Evolutionary conservation across 2,113 vertebrate genomes (phyloP).

Genomic region (Galeopterus variegatus): DNA sequence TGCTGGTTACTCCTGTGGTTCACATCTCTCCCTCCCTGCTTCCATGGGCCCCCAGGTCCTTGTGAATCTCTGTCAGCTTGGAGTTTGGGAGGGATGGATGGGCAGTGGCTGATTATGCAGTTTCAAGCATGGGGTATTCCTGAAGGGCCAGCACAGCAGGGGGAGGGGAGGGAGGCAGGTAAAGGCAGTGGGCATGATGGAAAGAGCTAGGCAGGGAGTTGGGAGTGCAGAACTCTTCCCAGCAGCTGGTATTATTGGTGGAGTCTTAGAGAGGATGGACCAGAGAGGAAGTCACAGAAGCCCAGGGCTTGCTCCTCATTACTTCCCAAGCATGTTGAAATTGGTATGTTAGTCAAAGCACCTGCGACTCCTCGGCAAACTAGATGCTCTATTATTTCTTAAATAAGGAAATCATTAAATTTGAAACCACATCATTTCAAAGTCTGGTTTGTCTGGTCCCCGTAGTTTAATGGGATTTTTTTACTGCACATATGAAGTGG

Average conservation of each 20-base stretch:
- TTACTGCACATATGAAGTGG: slow-evolving; percentile 72
- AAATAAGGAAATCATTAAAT: slow-evolving; percentile 77
- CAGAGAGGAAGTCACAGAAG: neutral
- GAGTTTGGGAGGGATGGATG: neutral
- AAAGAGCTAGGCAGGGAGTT: slow-evolving; percentile 41
- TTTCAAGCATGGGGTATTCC: neutral
- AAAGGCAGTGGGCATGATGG: slow-evolving; percentile 27
- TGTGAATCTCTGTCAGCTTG: slow-evolving; percentile 55
- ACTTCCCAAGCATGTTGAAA: slow-evolving; percentile 63
- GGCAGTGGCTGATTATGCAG: neutral
- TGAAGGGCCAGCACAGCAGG: neutral
- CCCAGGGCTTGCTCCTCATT: slow-evolving; percentile 26
- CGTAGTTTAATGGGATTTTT: slow-evolving; percentile 71
- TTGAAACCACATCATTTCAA: slow-evolving; percentile 76
- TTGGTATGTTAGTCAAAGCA: slow-evolving; percentile 67
- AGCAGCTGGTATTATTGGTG: slow-evolving; percentile 35
- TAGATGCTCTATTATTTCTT: slow-evolving; percentile 71
- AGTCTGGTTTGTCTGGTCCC: slow-evolving; percentile 63
- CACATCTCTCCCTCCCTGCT: slow-evolving; percentile 42
- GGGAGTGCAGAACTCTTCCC: neutral
- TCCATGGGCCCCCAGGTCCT: neutral
- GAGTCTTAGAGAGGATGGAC: neutral
- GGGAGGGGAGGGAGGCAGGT: neutral
- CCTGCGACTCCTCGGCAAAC: slow-evolving; percentile 67
- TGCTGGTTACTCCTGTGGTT: slow-evolving; percentile 38